Conservation (phyloP, 1,140 invertebrate genomes). For the Caenorhabditis briggsae region DNA sequence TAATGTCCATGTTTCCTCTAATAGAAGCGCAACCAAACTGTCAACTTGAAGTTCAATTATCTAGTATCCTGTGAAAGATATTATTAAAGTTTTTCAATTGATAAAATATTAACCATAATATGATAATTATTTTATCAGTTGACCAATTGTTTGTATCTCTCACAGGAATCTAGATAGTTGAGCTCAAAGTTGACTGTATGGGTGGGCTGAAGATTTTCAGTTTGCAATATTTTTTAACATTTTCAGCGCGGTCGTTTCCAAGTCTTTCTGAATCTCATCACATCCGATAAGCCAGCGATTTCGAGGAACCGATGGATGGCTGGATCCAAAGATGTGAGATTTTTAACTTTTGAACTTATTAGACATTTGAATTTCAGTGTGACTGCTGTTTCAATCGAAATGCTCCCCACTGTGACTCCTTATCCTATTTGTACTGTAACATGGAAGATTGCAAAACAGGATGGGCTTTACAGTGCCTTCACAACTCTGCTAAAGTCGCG, state of each 20-base stretch:
- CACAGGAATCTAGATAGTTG: no score
- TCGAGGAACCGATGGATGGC: constrained; percentile 74
- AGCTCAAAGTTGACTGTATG: no score
- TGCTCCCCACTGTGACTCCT: constrained; percentile 70
- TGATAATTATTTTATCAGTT: no score
- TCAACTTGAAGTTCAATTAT: no score
- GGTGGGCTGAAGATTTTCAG: no score
- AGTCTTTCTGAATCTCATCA: constrained; percentile 77
- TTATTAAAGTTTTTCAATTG: no score
- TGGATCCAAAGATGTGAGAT: constrained; percentile 73
- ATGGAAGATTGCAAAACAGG: constrained; percentile 73
- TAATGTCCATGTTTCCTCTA: no score
- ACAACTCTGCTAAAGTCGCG: constrained; percentile 75
- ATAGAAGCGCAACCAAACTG: no score
- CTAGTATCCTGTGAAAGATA: no score
- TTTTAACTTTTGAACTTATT: background rate
- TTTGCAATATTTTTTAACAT: no score
- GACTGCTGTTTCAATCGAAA: constrained; percentile 71
- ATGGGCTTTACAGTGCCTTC: constrained; percentile 78
- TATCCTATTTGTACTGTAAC: constrained; percentile 77
- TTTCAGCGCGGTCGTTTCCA: constrained; percentile 77
- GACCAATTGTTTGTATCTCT: no score
- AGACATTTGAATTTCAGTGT: constrained; percentile 66
- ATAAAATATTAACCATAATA: no score
- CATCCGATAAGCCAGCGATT: constrained; percentile 74